Base-by-base conservation (phyloP, 2,797 vertebrate species). In the Chaetodon trifasciatus region DNA sequence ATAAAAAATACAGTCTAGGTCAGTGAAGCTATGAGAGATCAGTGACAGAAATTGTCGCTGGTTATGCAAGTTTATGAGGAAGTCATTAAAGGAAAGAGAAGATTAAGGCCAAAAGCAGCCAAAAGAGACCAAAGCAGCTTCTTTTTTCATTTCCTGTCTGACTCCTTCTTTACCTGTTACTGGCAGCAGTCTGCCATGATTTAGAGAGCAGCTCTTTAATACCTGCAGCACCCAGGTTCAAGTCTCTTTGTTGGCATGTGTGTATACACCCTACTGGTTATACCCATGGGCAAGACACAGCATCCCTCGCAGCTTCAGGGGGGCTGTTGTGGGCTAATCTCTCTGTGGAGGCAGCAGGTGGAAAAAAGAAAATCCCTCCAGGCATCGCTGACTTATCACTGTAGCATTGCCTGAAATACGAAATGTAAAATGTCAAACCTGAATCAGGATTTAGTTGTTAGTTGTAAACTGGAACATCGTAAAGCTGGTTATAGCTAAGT, bases 361-460 rank as follows among this genome's bases (percentile, higher is more conserved):
- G 78, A 82, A 78, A 83, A 81, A 82, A 82, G 69, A 88, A 84
- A 86, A 85, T 88, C 87, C 79, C 76, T 86, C 47, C 7, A 73
- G 84, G 82, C 79, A 16, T 84, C 74, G 62, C 39, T 88, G 77
- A 88, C 68, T 80, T 85, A 76, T 79, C 76, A 24, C 71, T 64
- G 57, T 15, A 66, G 68, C 55, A 23, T 24, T 75, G 62, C 40
- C 62, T 76, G 64, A 78, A 82, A 83, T 78, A 42, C 81, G 63
- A 74, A 83, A 76, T 65, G 39, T 68, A 81, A 87, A 84, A 73
- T 70, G 68, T 77, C 37, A 44, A 73, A 64, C 57, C 65, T 60
- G 78, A 74, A 58, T 78, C 70, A 19, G 12, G 9, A 11, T 35
- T 64, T 55, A 32, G 28, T 17, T 71, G 58, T 66, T 65, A 8